These are phyloP conservation scores for Strigamia maritima DNA, from an alignment of 2,888 invertebrate genomes.

Conservation along the genomic window DNA sequence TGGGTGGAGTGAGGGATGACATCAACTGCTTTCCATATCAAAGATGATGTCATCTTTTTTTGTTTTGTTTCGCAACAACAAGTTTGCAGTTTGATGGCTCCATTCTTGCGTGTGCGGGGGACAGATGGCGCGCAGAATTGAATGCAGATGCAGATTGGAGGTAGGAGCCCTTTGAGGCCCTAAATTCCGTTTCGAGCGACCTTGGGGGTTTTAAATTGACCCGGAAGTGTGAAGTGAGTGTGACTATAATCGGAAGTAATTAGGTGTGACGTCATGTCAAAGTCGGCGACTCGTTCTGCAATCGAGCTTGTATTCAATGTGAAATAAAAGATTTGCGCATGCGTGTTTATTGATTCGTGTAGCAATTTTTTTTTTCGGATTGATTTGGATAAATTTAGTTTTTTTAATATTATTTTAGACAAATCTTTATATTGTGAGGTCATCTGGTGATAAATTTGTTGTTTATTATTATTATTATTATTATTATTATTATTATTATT, in stretches of 20 bases:
- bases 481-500: background rate
- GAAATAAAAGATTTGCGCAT: background rate
- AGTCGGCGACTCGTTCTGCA: background rate
- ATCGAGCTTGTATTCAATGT: background rate
- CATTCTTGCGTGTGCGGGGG: background rate
- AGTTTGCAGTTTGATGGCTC: background rate
- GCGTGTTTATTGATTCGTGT: background rate
- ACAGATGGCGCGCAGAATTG: background rate
- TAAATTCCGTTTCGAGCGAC: background rate
- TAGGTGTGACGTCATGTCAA: slow-evolving; percentile 11
- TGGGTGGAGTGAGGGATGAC: slow-evolving; percentile 11
- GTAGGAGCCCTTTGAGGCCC: background rate
- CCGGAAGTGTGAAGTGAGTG: slow-evolving; percentile 7
- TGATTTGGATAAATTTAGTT: background rate
- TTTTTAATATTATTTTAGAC: too few relatives aligned
- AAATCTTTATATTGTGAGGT: too few relatives aligned
- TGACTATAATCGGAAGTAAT: background rate
- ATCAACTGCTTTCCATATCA: slow-evolving; percentile 18
- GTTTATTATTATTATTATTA: background rate
- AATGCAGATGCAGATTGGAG: background rate
- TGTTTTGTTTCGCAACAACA: background rate
- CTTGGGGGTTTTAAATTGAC: background rate
- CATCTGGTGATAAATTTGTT: too few relatives aligned
- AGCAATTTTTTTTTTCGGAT: background rate
- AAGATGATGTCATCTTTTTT: slow-evolving; percentile 24